phyloP scores from a whole-genome alignment of 2,797 vertebrate species.

The Neosalanx taihuensis region DNA sequence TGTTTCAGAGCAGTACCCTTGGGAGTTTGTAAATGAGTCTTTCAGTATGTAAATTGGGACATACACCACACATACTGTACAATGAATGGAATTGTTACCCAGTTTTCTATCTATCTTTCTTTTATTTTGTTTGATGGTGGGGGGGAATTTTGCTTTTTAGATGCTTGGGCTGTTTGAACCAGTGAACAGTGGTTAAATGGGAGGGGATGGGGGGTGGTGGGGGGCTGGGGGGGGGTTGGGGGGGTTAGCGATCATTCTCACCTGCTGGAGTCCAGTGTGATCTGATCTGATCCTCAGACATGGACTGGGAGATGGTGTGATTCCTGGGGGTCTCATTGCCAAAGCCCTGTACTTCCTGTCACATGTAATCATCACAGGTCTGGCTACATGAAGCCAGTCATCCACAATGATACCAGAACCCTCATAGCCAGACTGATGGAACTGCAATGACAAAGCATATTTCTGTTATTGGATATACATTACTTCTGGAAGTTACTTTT shows the following conservation, averaged over 20 bases:
- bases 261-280: slow-evolving; percentile 35
- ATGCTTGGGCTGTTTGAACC: slow-evolving; percentile 26
- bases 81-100: no score
- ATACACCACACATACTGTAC: no score
- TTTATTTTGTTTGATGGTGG: not conserved
- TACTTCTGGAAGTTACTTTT: no score
- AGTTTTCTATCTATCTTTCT: not conserved
- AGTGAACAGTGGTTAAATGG: slow-evolving; percentile 33
- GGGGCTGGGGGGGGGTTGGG: slow-evolving; percentile 21
- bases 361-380: not conserved
- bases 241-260: slow-evolving; percentile 40
- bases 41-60: slow-evolving; percentile 3
- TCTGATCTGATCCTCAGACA: slow-evolving; percentile 16
- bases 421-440: no score
- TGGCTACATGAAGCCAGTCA: not conserved
- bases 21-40: slow-evolving; percentile 11
- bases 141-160: not conserved
- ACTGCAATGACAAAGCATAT: no score
- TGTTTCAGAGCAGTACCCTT: slow-evolving; percentile 12
- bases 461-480: no score
- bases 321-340: slow-evolving; percentile 2
- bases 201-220: slow-evolving; percentile 18
- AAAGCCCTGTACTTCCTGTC: not conserved
- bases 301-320: not conserved
- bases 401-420: not conserved